Evolutionary conservation across 2,888 invertebrate genomes (phyloP), one percentile per base, ranked within the genome.

Genomic region (Margaritifera margaritifera): DNA sequence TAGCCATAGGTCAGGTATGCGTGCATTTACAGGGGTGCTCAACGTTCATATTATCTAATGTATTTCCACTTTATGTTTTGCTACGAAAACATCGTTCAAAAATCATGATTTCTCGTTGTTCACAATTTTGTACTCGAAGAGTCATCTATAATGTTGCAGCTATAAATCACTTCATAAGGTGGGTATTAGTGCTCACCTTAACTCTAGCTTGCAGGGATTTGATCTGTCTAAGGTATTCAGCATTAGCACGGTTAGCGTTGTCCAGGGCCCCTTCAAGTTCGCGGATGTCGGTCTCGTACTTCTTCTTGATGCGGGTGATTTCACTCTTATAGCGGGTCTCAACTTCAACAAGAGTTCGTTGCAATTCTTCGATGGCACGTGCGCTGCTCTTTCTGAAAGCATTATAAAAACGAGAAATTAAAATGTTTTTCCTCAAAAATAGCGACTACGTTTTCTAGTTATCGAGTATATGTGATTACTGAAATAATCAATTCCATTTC

Each of bases 181-280:
- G 11, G 42, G 15, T 15, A 42, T 3, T 15, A 11, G 42, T 42
- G 42, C 42, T 42, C 42, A 93, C 93, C 89, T 93, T 94, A 90
- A 95, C 93, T 91, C 96, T 96, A 90, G 96, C 93, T 82, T 97
- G 96, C 91, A 98, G 97, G 92, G 94, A 95, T 93, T 98, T 98
- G 93, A 99, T 98, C 92, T 97, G 95, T 85, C 97, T 96, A 91
- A 98, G 97, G 91, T 99, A 93, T 70, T 89, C 89, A 69, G 83
- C 85, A 70, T 87, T 87, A 92, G 95, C 96, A 93, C 98, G 97
- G 93, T 99, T 98, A 92, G 97, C 96, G 85, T 97, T 96, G 92
- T 98, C 98, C 91, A 99, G 93, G 68, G 89, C 89, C 68, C 80
- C 86, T 78, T 90, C 90, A 63, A 87, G 83, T 73, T 90, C 90